Base-by-base conservation (phyloP, 1,140 invertebrate species). In the Pseudomyrmex concolor region DNA sequence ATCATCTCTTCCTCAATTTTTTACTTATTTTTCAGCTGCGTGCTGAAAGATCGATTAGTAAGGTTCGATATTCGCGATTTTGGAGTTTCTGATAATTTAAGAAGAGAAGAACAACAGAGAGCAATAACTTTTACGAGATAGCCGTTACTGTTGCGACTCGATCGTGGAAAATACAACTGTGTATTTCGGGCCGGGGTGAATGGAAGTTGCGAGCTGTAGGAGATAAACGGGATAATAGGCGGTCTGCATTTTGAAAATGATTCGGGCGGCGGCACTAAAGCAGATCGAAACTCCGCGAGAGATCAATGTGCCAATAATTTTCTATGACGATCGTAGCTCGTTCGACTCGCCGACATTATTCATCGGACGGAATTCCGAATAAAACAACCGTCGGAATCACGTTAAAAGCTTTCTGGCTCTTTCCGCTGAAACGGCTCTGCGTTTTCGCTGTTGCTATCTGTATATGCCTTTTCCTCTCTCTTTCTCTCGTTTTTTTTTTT, bases 361-460 rank as follows among this genome's bases (percentile, higher is more conserved):
- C 73, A 83, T 83, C 73, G 82, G 13, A 22, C 45, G 22, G 45
- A 66, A 78, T 78, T 48, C 22, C 25, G 73, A 78, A 67, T 83
- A 76, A 80, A 80, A 80, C 66, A 80, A 80, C 76, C 73, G 55
- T 34, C 54, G 55, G 74, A 83, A 83, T 83, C 73, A 83, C 82
- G 82, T 83, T 83, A 78, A 83, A 83, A 83, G 82, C 82, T 83
- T 83, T 78, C 73, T 74, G n/a, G 50, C 60, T 74, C 45, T 74
- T 74, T 54, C 17, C 51, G n/a, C 43, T 43, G 25, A 70, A 80
- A 71, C 45, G 63, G 78, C 60, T 34, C 62, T 57, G 45, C 50
- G 43, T 48, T 64, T 77, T n/a, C 57, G 25, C 43, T 22, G 9
- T 12, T 67, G 25, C 54, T 4, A 15, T 43, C 54, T 55, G 57